Conservation (phyloP, 1,140 invertebrate species). For the Drosophila aff. region DNA sequence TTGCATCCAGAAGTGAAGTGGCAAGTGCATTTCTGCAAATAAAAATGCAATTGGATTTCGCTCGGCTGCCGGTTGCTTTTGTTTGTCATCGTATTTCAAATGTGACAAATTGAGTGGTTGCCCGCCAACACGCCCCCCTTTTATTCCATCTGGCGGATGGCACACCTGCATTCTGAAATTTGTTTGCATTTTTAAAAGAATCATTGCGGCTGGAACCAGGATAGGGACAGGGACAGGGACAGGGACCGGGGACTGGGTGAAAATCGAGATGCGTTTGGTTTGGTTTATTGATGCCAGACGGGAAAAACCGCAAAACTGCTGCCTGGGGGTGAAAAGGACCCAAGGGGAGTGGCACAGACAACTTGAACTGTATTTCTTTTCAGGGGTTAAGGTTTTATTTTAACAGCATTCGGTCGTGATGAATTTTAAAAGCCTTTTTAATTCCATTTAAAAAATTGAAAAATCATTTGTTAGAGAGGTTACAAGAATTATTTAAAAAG, state of each 20-base stretch:
- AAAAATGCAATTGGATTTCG: slow-evolving; percentile 83
- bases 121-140: slow-evolving; percentile 25
- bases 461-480: neutral
- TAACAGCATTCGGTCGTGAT: neutral
- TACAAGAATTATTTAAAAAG: neutral
- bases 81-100: slow-evolving; percentile 77
- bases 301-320: slow-evolving; percentile 65
- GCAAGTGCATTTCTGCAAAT: slow-evolving; percentile 78
- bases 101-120: slow-evolving; percentile 77
- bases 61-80: slow-evolving; percentile 42
- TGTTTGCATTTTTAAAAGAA: slow-evolving; percentile 82
- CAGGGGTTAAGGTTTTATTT: slow-evolving; percentile 19
- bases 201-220: slow-evolving; percentile 12
- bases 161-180: slow-evolving; percentile 70
- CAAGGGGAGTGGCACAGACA: slow-evolving; percentile 15
- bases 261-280: slow-evolving; percentile 48
- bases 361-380: slow-evolving; percentile 33
- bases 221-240: neutral
- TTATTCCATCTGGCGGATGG: slow-evolving; percentile 23
- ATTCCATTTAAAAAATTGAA: neutral
- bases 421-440: slow-evolving; percentile 14
- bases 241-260: neutral
- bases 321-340: slow-evolving; percentile 40
- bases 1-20: slow-evolving; percentile 56
- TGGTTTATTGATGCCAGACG: slow-evolving; percentile 57